Conservation (phyloP, 2,113 vertebrate species). For the Sphaerodactylus townsendi region DNA sequence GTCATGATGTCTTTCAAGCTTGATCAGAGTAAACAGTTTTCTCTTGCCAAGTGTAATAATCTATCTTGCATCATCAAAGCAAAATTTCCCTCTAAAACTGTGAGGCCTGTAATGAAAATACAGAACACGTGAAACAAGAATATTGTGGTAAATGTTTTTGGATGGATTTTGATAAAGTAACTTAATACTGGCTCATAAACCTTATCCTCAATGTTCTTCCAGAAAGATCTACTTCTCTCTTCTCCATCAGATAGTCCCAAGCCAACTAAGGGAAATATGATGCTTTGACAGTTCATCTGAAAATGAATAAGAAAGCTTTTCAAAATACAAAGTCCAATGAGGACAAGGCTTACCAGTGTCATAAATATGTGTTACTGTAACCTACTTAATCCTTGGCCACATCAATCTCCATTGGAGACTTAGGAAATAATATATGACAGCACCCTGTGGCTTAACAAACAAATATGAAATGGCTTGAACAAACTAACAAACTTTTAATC, state of each 20-base stretch:
- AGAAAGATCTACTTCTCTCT: slow-evolving; percentile 1
- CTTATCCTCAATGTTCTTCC: slow-evolving; percentile 5
- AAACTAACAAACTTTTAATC: too few species aligned
- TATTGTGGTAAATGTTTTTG: slow-evolving; percentile 27
- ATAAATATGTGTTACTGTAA: too few species aligned
- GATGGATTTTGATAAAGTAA: slow-evolving; percentile 34
- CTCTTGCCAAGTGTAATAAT: slow-evolving; percentile 27
- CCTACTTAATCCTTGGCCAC: too few species aligned
- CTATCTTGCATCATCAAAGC: slow-evolving; percentile 26
- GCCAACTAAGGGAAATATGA: not conserved
- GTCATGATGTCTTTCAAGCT: slow-evolving; percentile 11
- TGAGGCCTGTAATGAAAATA: slow-evolving; percentile 23
- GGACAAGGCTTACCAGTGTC: not conserved
- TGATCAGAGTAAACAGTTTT: slow-evolving; percentile 13
- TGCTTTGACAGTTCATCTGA: not conserved
- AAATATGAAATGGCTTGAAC: too few species aligned
- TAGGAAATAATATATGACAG: too few species aligned
- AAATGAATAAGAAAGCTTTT: not conserved
- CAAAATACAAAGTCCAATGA: not conserved
- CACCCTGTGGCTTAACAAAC: too few species aligned
- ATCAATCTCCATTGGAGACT: too few species aligned
- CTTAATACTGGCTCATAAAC: slow-evolving; percentile 5
- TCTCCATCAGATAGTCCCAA: not conserved
- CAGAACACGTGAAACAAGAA: slow-evolving; percentile 21
- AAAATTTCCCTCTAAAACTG: not conserved